phyloP scores from a whole-genome alignment of 1,140 invertebrate species.

The Ceratosolen solmsi region DNA sequence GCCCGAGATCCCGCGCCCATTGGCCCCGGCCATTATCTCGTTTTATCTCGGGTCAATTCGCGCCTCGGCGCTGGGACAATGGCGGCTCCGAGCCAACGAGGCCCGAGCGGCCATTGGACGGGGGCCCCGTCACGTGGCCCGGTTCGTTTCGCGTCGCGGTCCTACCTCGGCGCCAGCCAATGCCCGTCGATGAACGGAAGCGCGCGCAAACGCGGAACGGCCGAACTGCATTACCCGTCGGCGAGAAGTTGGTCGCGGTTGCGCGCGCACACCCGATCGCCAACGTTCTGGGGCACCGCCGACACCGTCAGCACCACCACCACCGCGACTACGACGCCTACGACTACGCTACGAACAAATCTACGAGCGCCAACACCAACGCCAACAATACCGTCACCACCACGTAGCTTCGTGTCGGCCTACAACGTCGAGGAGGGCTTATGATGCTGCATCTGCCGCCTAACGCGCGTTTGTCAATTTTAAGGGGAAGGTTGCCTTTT shows the following conservation, averaged over 20 bases:
- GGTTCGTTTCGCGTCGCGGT: not conserved
- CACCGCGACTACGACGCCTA: too few relatives aligned
- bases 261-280: too few relatives aligned
- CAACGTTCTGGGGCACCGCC: too few relatives aligned
- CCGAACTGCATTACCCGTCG: not conserved
- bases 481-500: too few relatives aligned
- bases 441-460: too few relatives aligned
- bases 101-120: not conserved
- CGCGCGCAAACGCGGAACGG: not conserved
- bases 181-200: not conserved
- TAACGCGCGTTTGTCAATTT: too few relatives aligned
- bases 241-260: conserved; percentile 10
- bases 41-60: not conserved
- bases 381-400: too few relatives aligned
- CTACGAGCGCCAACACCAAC: too few relatives aligned
- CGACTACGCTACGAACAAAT: too few relatives aligned
- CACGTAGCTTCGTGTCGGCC: too few relatives aligned
- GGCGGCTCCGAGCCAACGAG: not conserved
- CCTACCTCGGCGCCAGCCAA: not conserved
- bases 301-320: too few relatives aligned
- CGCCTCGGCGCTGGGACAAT: not conserved
- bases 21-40: not conserved
- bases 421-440: too few relatives aligned
- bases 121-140: not conserved
- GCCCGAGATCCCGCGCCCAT: not conserved